Evolutionary conservation across 2,797 vertebrate species (phyloP).

Genomic region (Iguana delicatissima): DNA sequence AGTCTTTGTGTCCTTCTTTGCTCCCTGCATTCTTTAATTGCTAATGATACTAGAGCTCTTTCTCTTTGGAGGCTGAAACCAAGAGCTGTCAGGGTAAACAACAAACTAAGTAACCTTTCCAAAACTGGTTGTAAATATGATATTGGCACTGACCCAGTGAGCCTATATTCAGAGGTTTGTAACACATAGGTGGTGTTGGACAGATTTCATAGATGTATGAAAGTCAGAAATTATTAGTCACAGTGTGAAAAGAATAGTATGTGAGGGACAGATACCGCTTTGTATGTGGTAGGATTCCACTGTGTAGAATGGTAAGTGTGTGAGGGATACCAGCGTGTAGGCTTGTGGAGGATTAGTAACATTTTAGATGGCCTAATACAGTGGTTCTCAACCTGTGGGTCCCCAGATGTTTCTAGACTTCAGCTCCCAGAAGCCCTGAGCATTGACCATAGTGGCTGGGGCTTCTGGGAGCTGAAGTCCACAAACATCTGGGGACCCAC

Average conservation of each 20-base stretch:
- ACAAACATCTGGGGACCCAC: too few relatives aligned
- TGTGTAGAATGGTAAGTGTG: too few relatives aligned
- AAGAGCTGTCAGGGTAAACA: not conserved
- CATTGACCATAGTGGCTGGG: too few relatives aligned
- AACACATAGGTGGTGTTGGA: not conserved
- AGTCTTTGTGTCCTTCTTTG: too few relatives aligned
- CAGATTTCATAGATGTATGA: not conserved
- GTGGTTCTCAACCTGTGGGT: too few relatives aligned
- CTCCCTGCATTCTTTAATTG: not conserved
- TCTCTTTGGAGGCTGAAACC: not conserved
- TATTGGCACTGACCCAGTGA: not conserved
- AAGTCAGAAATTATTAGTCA: not conserved
- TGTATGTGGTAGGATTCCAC: not conserved
- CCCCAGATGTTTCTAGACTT: too few relatives aligned
- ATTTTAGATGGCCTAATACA: not conserved
- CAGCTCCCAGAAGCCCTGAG: too few relatives aligned
- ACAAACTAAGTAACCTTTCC: not conserved
- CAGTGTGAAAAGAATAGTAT: not conserved
- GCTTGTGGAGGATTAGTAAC: too few relatives aligned
- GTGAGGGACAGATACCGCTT: not conserved
- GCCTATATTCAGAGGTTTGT: not conserved
- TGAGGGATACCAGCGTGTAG: too few relatives aligned
- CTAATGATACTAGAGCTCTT: not conserved
- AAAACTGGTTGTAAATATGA: not conserved
- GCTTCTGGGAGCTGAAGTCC: too few relatives aligned